These are phyloP conservation scores for Caiman crocodilus DNA, from an alignment of 2,797 vertebrate species.

Conservation along the genomic window DNA sequence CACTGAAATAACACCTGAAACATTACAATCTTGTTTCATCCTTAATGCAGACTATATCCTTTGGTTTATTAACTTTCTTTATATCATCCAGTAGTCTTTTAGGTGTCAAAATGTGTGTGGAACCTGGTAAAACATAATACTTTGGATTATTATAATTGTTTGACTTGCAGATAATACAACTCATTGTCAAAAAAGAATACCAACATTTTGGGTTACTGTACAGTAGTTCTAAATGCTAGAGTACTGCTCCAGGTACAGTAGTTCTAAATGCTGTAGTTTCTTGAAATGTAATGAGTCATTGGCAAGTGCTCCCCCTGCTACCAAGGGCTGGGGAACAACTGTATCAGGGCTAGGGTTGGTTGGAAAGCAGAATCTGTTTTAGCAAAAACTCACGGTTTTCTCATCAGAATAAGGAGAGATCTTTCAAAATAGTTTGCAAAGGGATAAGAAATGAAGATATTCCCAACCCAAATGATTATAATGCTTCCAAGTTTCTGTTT, in stretches of 20 bases:
- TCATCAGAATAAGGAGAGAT: too few species aligned
- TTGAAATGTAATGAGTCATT: not conserved
- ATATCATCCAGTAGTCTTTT: constrained; percentile 91
- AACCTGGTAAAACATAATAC: constrained; percentile 83
- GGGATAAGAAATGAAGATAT: too few species aligned
- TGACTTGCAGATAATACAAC: not conserved
- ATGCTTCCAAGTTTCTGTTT: too few species aligned
- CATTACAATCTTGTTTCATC: constrained; percentile 79
- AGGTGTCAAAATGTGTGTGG: constrained; percentile 94
- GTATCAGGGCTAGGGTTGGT: not conserved
- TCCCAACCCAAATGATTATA: too few species aligned
- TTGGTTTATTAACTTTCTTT: constrained; percentile 89
- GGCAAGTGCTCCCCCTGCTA: not conserved
- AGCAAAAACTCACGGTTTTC: too few species aligned
- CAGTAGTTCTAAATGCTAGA: not conserved
- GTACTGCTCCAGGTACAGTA: not conserved
- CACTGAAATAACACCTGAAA: constrained; percentile 32
- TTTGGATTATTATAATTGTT: not conserved
- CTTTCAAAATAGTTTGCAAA: too few species aligned
- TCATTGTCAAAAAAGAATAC: not conserved
- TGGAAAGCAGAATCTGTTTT: too few species aligned
- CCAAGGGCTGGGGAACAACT: not conserved
- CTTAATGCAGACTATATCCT: constrained; percentile 86
- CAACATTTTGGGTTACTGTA: too few species aligned
- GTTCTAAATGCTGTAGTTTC: not conserved